Evolutionary conservation across 2,888 invertebrate genomes (phyloP).

Genomic region (Diarsia dahlii): DNA sequence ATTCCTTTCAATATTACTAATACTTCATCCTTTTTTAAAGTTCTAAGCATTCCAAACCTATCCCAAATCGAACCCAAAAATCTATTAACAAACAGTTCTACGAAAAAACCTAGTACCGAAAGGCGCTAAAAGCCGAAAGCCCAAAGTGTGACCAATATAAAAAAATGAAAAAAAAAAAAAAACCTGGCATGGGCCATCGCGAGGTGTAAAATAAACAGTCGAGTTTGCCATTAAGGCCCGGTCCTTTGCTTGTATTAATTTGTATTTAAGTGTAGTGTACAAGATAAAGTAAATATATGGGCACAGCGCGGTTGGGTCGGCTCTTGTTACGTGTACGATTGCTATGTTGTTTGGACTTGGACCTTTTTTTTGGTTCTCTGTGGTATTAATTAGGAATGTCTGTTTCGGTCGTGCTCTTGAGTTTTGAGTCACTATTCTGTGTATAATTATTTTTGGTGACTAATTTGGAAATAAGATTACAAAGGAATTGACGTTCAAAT

Average conservation of each 20-base stretch:
- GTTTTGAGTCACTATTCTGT: slow-evolving; percentile 41
- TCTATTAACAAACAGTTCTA: slow-evolving; percentile 76
- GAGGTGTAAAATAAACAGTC: slow-evolving; percentile 90
- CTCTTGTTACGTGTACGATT: slow-evolving; percentile 76
- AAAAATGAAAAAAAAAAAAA: slow-evolving; percentile 82
- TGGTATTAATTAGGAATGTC: slow-evolving; percentile 64
- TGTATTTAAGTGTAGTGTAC: slow-evolving; percentile 91
- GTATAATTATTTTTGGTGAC: slow-evolving; percentile 23
- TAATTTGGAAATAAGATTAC: neutral
- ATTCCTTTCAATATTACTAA: neutral
- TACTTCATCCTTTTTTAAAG: neutral
- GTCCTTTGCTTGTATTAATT: slow-evolving; percentile 90
- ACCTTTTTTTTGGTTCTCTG: slow-evolving; percentile 42
- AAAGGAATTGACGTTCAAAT: neutral
- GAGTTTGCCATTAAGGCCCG: slow-evolving; percentile 86
- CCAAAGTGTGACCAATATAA: slow-evolving; percentile 72
- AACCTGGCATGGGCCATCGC: slow-evolving; percentile 81
- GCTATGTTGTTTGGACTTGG: slow-evolving; percentile 54
- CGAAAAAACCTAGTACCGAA: slow-evolving; percentile 72
- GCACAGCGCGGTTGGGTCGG: slow-evolving; percentile 76
- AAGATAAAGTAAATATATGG: slow-evolving; percentile 90
- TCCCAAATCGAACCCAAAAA: slow-evolving; percentile 57
- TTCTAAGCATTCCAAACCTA: slow-evolving; percentile 11
- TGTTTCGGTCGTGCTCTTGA: slow-evolving; percentile 29
- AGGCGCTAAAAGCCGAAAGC: slow-evolving; percentile 84